Conservation (phyloP, 2,888 invertebrate species). For the Ischnura elegans region DNA sequence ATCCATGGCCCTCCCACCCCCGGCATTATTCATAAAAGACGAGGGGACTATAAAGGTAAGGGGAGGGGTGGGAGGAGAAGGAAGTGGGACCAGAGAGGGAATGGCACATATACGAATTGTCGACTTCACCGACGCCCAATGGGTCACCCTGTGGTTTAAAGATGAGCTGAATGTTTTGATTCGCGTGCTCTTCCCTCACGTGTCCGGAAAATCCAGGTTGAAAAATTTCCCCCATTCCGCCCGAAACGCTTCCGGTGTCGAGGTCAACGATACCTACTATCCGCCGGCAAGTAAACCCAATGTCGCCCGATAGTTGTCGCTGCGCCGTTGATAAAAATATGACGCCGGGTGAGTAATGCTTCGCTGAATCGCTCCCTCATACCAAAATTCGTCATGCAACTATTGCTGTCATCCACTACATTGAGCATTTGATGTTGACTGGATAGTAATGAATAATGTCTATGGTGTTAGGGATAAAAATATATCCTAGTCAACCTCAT, state of each 20-base stretch:
- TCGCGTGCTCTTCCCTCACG: background rate
- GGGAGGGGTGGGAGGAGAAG: background rate
- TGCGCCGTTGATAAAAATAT: background rate
- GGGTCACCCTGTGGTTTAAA: constrained; percentile 25
- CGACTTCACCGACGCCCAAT: background rate
- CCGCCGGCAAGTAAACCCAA: background rate
- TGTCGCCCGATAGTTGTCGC: background rate
- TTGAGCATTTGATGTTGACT: background rate
- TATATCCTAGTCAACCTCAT: too few species aligned
- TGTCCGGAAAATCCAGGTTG: constrained; percentile 14
- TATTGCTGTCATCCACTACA: background rate
- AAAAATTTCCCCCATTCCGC: background rate
- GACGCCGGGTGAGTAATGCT: background rate
- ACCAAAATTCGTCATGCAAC: background rate
- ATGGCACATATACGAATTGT: too few species aligned
- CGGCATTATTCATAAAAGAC: too few species aligned
- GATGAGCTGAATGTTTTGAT: constrained; percentile 5
- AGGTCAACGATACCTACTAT: background rate
- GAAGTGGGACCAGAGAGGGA: background rate
- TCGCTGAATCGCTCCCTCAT: background rate
- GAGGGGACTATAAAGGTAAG: too few species aligned
- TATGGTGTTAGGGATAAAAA: too few species aligned
- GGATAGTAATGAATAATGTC: background rate
- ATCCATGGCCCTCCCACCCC: background rate
- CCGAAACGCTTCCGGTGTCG: background rate